Evolutionary conservation across 1,140 invertebrate genomes (phyloP).

Genomic region (Ooceraea biroi): DNA sequence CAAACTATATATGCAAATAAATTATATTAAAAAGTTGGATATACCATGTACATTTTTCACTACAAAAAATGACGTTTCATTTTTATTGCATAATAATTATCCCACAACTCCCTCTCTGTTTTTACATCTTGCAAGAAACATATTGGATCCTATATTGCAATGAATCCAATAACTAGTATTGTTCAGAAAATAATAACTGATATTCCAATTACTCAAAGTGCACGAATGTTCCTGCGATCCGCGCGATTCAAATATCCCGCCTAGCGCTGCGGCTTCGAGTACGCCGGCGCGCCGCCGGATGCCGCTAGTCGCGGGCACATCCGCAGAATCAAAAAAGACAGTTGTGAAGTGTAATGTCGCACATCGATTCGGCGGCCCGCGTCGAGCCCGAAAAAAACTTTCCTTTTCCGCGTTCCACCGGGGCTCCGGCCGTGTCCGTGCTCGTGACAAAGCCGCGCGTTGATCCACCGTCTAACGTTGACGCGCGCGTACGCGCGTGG

Average conservation of each 20-base stretch:
- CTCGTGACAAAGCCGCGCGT: slow-evolving; percentile 26
- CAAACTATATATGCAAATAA: slow-evolving; percentile 73
- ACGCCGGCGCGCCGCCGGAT: slow-evolving; percentile 61
- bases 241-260: slow-evolving; percentile 40
- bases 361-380: slow-evolving; percentile 81
- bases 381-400: slow-evolving; percentile 74
- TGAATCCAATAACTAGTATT: neutral
- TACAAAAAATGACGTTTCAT: neutral
- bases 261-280: neutral
- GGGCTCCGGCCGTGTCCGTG: slow-evolving; percentile 10
- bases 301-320: slow-evolving; percentile 71
- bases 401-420: slow-evolving; percentile 63
- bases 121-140: neutral
- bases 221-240: neutral
- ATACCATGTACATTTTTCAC: neutral
- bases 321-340: slow-evolving; percentile 84
- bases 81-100: neutral
- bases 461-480: slow-evolving; percentile 18
- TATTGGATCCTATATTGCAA: no score
- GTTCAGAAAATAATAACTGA: neutral
- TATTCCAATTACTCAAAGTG: neutral
- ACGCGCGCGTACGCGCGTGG: slow-evolving; percentile 57
- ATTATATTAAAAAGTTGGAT: slow-evolving; percentile 66
- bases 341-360: slow-evolving; percentile 82
- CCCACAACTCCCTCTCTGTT: neutral